Evolutionary conservation across 2,888 invertebrate genomes (phyloP), one percentile per base, ranked within the genome.

Genomic region (Leptothorax acervorum): DNA sequence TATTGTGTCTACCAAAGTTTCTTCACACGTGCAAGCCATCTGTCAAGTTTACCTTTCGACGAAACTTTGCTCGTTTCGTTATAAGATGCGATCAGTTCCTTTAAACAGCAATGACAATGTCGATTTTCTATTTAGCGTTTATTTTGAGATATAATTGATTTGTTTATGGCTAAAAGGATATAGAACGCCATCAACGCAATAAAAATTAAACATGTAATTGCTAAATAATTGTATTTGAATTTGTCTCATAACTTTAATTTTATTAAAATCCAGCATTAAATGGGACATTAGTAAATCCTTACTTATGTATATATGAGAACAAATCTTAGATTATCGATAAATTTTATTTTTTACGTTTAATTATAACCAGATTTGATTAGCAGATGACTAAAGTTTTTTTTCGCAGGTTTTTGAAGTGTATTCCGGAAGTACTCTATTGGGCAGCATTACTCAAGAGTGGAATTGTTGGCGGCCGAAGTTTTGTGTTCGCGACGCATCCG

Each of bases 361-460:
- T 65, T 62, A 23, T 23, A 65, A 63, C 0, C 28, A 74, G 15
- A 18, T 31, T 74, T 31, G 4, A 42, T 18, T 57, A 15, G 15
- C 12, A 55, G 11, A n/a, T 23, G 23, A 78, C 3, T 23, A 1
- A 57, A 18, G 1, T 35, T 35, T 79, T 82, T 87, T 45, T 81
- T 82, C 82, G 18, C 96, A 98, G 96, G 96, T 96, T 90, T 96
- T 98, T 96, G 97, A 98, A 93, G 97, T 98, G 1, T 96, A 96
- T 0, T 95, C 97, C n/a, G 90, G 92, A 11, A 97, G 97, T 53
- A 96, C 95, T 35, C 95, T 97, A 42, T 95, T 98, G 66, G 98
- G 98, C 63, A 96, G 96, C 3, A 96, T 98, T 12, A 96, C 97
- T 90, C 97, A 98, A 94, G 96, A 97, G 92, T 98, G 97, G 97